These are phyloP conservation scores for Coelinius sp. DNA, from an alignment of 2,888 invertebrate genomes.

Conservation along the genomic window DNA sequence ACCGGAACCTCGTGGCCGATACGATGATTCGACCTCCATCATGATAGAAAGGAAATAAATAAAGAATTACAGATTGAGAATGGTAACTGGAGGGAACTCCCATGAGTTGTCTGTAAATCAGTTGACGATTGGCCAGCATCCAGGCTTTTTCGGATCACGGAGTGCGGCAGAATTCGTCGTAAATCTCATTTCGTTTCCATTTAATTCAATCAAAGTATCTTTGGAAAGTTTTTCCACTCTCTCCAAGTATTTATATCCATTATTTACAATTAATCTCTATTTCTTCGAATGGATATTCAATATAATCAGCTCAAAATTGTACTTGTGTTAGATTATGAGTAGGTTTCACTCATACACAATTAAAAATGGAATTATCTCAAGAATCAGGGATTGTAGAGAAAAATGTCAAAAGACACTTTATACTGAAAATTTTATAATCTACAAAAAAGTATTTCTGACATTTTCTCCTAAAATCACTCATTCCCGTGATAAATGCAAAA, in stretches of 20 bases:
- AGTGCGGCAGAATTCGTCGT: slow-evolving; percentile 38
- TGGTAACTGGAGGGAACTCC: slow-evolving; percentile 24
- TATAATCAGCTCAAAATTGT: too few species aligned
- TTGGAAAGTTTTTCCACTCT: too few species aligned
- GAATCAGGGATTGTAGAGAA: background rate
- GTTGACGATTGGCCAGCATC: slow-evolving; percentile 41
- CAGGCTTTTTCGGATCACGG: slow-evolving; percentile 22
- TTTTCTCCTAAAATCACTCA: background rate
- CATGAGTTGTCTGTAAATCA: slow-evolving; percentile 19
- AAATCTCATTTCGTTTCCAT: background rate
- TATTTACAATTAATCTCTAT: too few species aligned
- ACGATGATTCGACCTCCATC: slow-evolving; percentile 13
- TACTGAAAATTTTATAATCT: background rate
- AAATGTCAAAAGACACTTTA: too few species aligned
- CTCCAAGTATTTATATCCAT: too few species aligned
- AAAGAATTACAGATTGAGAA: slow-evolving; percentile 20
- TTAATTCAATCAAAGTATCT: background rate
- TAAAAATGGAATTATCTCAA: too few species aligned
- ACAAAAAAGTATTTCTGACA: background rate
- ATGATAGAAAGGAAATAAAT: slow-evolving; percentile 12
- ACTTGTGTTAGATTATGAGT: too few species aligned
- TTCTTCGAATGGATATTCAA: too few species aligned
- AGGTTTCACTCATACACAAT: too few species aligned
- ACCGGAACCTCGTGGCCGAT: slow-evolving; percentile 9
- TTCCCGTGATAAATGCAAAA: background rate